These are phyloP conservation scores for Caenorhabditis sp. DNA, from an alignment of 2,888 invertebrate species.

Conservation along the genomic window DNA sequence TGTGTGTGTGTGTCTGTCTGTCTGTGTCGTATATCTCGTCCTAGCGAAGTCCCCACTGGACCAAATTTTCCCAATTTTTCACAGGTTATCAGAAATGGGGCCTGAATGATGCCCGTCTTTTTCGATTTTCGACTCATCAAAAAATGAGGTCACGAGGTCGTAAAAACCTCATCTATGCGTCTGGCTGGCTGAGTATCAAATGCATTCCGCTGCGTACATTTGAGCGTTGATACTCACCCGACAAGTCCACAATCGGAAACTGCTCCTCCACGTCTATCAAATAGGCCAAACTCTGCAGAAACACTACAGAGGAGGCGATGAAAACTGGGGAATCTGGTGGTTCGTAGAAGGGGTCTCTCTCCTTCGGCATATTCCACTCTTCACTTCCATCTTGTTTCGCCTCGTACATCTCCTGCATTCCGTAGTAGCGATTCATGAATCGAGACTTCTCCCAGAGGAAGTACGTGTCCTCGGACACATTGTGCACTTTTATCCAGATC, in stretches of 20 bases:
- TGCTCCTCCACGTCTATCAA: slow-evolving; percentile 85
- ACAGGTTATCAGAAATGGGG: no score
- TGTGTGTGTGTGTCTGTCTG: no score
- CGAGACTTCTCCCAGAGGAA: slow-evolving; percentile 86
- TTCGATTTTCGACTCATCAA: no score
- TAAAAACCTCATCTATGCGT: no score
- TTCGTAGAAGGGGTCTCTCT: slow-evolving; percentile 86
- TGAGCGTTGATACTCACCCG: slow-evolving; percentile 69
- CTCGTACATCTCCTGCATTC: slow-evolving; percentile 86
- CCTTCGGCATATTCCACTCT: slow-evolving; percentile 85
- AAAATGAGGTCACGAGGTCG: no score
- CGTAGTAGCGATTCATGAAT: slow-evolving; percentile 85
- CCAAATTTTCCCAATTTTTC: no score
- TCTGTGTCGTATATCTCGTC: no score
- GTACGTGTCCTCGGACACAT: slow-evolving; percentile 85
- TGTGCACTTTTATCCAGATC: slow-evolving; percentile 85
- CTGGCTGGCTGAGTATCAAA: no score
- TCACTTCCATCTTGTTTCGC: slow-evolving; percentile 85
- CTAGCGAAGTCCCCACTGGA: no score
- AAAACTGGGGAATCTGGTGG: slow-evolving; percentile 85
- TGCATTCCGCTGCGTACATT: no score
- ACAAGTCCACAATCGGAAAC: slow-evolving; percentile 85
- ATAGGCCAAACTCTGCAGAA: slow-evolving; percentile 85
- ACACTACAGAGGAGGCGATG: slow-evolving; percentile 85
- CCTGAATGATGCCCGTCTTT: no score